A percentile compares a stretch with the other conserved stretches of the same genome.
These are phyloP conservation scores for Urocolius indicus DNA, from an alignment of 2,113 vertebrate genomes.

Conservation along the genomic window DNA sequence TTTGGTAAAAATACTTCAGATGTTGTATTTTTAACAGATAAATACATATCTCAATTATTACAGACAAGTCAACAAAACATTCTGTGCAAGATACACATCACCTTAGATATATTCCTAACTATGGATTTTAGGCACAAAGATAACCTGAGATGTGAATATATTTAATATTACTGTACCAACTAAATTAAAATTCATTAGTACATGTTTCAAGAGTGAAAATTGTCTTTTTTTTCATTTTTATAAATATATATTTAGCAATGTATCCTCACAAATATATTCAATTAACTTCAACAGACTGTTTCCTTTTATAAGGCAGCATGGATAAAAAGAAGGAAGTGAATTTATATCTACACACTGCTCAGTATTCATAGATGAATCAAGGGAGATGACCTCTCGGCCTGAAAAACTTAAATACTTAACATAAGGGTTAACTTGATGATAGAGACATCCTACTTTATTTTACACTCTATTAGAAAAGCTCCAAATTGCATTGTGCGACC, in stretches of 20 bases:
- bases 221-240: not conserved
- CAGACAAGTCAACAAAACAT: not conserved
- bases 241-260: not conserved
- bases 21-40: not conserved
- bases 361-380: constrained; percentile 38
- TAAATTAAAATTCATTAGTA: not conserved
- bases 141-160: not conserved
- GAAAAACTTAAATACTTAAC: constrained; percentile 60
- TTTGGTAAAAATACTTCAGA: not conserved
- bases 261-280: not conserved
- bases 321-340: constrained; percentile 8
- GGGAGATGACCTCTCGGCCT: constrained; percentile 18
- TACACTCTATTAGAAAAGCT: constrained; percentile 61
- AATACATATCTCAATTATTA: not conserved
- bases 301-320: not conserved
- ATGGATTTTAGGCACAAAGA: not conserved
- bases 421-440: constrained; percentile 53
- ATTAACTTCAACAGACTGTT: not conserved
- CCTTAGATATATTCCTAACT: not conserved
- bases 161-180: not conserved
- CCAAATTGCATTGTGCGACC: constrained; percentile 56
- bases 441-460: constrained; percentile 51
- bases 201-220: not conserved
- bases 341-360: constrained; percentile 2
- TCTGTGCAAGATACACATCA: not conserved